Base-by-base conservation (phyloP, 2,797 vertebrate genomes). In the Halcyon chelicuti region DNA sequence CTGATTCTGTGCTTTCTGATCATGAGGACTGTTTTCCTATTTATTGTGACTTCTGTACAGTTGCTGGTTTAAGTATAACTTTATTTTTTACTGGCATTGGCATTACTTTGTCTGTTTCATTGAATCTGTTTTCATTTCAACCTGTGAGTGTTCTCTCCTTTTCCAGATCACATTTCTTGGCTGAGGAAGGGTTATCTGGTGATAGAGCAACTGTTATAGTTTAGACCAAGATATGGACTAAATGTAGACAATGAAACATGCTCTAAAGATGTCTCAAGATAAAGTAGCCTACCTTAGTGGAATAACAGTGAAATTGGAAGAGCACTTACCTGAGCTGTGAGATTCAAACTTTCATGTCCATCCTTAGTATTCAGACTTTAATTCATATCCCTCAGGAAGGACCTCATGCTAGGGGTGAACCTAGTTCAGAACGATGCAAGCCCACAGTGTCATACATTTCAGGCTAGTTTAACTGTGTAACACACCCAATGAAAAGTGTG, bases 391-490 rank as follows among this genome's bases (percentile, higher is more conserved):
- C 23, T 51, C 16, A 35, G 25, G 8, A 82, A 72, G 5, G 5
- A 2, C 3, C 31, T 79, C 0, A 0, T 74, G 42, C 3, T 42
- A 70, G 6, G 7, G 1, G 8, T 61, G 35, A 67, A 31, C 8
- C 2, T 40, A 14, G n/a, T 33, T 76, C 51, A 31, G 29, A 68
- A 76, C 79, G 2, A 83, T 33, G 61, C 33, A 58, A 14, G 29
- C 54, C 14, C 19, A n/a, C 10, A 37, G 10, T 49, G n/a, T 40
- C 3, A 5, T 57, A 39, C 2, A 35, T 66, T 3, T 77, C 42
- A 63, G 21, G 9, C 39, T 49, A 44, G 4, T 55, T 78, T 33
- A 62, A 44, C 17, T 68, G 12, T 42, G 28, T 22, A 63, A 65
- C 14, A 80, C 5, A 42, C 6, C 5, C 12, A 39, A 25, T 12